Percentiles rank a stretch among this genome's conserved stretches.
Evolutionary conservation across 2,888 invertebrate species (phyloP).

Genomic region (Apamea epomidion): DNA sequence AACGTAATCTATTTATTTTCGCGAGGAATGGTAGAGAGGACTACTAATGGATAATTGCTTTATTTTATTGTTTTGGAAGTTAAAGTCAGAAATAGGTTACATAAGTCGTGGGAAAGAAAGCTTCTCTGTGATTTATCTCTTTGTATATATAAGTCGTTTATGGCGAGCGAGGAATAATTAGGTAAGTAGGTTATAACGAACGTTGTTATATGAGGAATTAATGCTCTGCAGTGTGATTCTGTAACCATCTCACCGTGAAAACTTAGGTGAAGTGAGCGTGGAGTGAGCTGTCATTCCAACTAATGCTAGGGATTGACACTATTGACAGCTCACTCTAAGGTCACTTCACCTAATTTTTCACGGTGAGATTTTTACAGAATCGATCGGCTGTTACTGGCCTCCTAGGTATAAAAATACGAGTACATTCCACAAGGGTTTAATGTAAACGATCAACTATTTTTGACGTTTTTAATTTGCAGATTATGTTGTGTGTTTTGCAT

Average conservation of each 20-base stretch:
- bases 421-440: background rate
- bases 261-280: too few species aligned
- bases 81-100: background rate
- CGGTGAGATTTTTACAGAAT: background rate
- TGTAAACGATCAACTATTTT: background rate
- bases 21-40: background rate
- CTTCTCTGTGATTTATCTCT: background rate
- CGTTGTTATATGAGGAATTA: background rate
- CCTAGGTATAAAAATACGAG: too few species aligned
- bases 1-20: conserved; percentile 46
- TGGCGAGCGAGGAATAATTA: background rate
- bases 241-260: too few species aligned
- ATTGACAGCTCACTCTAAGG: too few species aligned
- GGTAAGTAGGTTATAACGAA: background rate
- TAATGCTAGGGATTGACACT: too few species aligned
- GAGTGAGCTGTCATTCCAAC: too few species aligned
- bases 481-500: too few species aligned
- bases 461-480: background rate
- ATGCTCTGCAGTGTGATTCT: too few species aligned
- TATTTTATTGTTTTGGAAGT: conserved; percentile 30
- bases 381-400: too few species aligned
- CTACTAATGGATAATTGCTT: conserved; percentile 7
- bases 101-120: background rate
- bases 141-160: background rate
- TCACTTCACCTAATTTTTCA: too few species aligned